A percentile compares a stretch with the other conserved stretches of the same genome.
Evolutionary conservation across 2,888 invertebrate genomes (phyloP).

Genomic region (Diaprepes abbreviatus): DNA sequence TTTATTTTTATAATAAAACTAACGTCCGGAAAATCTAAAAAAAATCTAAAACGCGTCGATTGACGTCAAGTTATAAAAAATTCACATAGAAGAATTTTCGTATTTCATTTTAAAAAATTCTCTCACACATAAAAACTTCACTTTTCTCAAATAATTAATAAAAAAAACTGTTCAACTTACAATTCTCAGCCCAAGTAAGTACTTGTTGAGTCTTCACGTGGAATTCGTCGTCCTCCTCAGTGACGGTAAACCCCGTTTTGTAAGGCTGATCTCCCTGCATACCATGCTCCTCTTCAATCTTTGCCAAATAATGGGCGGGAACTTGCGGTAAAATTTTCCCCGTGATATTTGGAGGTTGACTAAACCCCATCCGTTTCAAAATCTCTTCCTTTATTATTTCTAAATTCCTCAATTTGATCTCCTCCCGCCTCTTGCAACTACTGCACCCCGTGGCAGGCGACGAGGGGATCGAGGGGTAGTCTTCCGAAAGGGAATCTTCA

Average conservation of each 20-base stretch:
- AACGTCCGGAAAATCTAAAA: too few species aligned
- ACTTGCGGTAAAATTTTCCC: conserved; percentile 72
- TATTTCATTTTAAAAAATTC: too few species aligned
- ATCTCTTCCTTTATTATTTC: conserved; percentile 75
- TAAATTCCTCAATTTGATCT: conserved; percentile 71
- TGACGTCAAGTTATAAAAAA: too few species aligned
- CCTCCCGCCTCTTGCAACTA: conserved; percentile 72
- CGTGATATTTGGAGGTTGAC: conserved; percentile 72
- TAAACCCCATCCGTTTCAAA: conserved; percentile 72
- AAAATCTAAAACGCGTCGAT: too few species aligned
- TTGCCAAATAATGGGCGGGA: conserved; percentile 66
- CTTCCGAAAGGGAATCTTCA: conserved; percentile 37
- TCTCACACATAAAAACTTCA: too few species aligned
- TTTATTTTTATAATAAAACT: too few species aligned
- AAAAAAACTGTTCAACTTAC: conserved; percentile 60
- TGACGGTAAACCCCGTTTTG: conserved; percentile 68
- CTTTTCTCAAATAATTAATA: too few species aligned
- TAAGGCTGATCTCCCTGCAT: conserved; percentile 69
- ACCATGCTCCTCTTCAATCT: conserved; percentile 61
- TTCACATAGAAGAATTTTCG: too few species aligned
- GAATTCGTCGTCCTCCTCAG: conserved; percentile 77
- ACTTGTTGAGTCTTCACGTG: conserved; percentile 78
- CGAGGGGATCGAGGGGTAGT: conserved; percentile 47
- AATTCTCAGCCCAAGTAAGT: conserved; percentile 75
- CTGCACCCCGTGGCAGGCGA: conserved; percentile 65